Conservation (phyloP, 2,888 invertebrate species). For the Stenolophus ochropezus region DNA sequence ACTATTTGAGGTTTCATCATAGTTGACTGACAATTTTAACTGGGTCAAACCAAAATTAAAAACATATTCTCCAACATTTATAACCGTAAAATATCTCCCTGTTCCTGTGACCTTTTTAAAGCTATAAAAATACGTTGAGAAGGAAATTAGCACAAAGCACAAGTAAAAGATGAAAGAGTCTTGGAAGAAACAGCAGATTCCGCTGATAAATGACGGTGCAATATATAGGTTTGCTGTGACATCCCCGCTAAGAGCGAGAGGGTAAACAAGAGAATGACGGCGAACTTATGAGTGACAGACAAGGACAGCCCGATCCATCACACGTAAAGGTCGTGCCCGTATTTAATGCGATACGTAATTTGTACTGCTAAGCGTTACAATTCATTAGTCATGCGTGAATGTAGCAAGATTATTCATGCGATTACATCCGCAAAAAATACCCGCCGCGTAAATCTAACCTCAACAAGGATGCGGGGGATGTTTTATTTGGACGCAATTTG, state of each 20-base stretch:
- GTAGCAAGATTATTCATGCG: constrained; percentile 25
- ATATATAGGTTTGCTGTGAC: constrained; percentile 44
- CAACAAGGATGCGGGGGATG: not conserved
- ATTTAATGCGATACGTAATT: constrained; percentile 52
- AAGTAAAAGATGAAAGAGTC: constrained; percentile 6
- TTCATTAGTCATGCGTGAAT: constrained; percentile 55
- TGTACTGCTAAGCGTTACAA: constrained; percentile 49
- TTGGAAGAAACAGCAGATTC: constrained; percentile 5
- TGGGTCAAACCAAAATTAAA: not conserved
- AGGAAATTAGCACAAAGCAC: not conserved
- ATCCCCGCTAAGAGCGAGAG: constrained; percentile 1
- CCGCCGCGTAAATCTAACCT: not conserved
- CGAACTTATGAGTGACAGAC: constrained; percentile 45
- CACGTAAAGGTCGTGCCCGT: constrained; percentile 31
- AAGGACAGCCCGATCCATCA: constrained; percentile 36
- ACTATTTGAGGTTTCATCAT: not conserved
- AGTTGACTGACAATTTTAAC: not conserved
- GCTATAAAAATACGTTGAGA: not conserved
- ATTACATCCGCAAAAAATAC: constrained; percentile 21
- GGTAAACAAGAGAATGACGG: constrained; percentile 32
- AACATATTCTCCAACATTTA: not conserved
- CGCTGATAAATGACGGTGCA: constrained; percentile 36
- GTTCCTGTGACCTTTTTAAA: not conserved
- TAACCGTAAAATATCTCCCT: not conserved
- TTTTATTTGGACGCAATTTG: not conserved